A percentile compares a stretch with the other conserved stretches of the same genome.
Evolutionary conservation across 2,113 vertebrate species (phyloP).

Genomic region (Rynchops niger): DNA sequence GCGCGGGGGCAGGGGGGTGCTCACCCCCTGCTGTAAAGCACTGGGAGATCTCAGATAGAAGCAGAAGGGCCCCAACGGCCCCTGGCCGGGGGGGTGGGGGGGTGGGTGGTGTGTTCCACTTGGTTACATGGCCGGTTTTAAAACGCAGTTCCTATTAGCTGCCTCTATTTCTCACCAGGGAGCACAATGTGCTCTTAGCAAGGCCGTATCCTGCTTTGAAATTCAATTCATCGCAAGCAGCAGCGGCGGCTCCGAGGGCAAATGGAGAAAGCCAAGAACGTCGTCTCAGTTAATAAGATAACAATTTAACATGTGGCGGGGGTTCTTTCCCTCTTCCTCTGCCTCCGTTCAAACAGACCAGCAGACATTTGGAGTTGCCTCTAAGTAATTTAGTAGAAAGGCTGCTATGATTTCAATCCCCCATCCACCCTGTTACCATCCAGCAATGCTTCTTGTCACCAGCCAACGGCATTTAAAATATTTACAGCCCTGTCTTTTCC

Average conservation of each 20-base stretch:
- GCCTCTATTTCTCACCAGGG: background rate
- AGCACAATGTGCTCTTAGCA: background rate
- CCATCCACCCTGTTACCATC: constrained; percentile 55
- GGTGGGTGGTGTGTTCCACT: no score
- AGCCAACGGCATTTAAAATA: constrained; percentile 71
- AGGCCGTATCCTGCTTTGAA: background rate
- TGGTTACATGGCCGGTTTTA: background rate
- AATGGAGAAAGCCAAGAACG: constrained; percentile 15
- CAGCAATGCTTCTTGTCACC: constrained; percentile 68
- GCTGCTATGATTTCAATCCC: constrained; percentile 59
- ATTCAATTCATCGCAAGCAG: background rate
- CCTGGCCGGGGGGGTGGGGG: background rate
- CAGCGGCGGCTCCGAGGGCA: background rate
- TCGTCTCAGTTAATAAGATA: constrained; percentile 63
- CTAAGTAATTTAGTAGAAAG: constrained; percentile 61
- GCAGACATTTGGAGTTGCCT: constrained; percentile 44
- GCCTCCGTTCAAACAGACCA: background rate
- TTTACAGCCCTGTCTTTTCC: constrained; percentile 73
- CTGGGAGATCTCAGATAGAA: background rate
- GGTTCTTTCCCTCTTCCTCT: background rate
- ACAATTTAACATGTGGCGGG: constrained; percentile 17
- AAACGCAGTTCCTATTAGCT: background rate
- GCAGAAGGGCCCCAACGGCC: background rate
- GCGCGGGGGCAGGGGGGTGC: background rate
- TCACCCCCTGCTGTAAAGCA: background rate